Evolutionary conservation across 2,888 invertebrate species (phyloP).

Genomic region (Mesochorus sp.): DNA sequence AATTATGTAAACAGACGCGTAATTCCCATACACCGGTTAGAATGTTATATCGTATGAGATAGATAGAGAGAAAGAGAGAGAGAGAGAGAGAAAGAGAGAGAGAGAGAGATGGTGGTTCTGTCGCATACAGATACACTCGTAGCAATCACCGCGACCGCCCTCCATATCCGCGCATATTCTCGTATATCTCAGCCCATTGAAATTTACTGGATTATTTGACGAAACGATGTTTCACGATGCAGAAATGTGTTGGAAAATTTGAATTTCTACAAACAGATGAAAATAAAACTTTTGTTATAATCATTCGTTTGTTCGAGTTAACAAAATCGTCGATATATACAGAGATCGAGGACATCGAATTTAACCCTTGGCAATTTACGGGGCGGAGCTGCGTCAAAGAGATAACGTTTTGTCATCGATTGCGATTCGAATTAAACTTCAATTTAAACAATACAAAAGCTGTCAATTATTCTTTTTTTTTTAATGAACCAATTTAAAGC

Average conservation of each 20-base stretch:
- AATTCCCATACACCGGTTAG: slow-evolving; percentile 48
- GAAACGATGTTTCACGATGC: slow-evolving; percentile 1
- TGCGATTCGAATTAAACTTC: background rate
- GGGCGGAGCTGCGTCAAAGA: background rate
- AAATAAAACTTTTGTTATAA: background rate
- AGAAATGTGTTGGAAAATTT: background rate
- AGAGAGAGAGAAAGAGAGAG: background rate
- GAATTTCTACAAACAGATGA: background rate
- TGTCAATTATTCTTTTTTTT: background rate
- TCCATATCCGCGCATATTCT: background rate
- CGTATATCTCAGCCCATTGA: background rate
- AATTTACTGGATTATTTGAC: slow-evolving; percentile 15
- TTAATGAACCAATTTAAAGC: too few species aligned
- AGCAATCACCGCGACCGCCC: background rate
- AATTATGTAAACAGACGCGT: slow-evolving; percentile 66
- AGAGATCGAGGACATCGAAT: too few species aligned
- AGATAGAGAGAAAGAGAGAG: background rate
- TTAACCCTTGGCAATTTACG: too few species aligned
- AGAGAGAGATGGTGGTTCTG: background rate
- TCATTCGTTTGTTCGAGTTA: background rate
- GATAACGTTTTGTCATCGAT: background rate
- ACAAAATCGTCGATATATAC: too few species aligned
- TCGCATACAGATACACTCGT: background rate
- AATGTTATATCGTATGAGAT: slow-evolving; percentile 32
- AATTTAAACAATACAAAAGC: background rate